phyloP scores from a whole-genome alignment of 2,113 vertebrate species.

The Emydocephalus ijimae region DNA sequence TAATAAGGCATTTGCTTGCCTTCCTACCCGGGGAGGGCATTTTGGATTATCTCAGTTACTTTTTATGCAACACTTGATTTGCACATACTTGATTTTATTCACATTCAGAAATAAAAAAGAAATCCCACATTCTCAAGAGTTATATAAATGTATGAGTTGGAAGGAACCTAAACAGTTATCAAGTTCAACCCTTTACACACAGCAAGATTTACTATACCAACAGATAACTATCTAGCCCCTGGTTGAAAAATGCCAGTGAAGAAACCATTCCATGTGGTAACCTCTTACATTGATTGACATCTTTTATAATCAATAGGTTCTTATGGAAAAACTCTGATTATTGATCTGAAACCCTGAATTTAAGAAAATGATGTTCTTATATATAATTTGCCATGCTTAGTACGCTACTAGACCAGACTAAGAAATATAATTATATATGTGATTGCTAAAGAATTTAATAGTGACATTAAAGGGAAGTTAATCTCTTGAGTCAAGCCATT shows the following conservation, averaged over 20 bases:
- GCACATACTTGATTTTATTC: not conserved
- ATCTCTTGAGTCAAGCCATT: slow-evolving; percentile 14
- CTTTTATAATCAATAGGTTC: not conserved
- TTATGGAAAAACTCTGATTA: slow-evolving; percentile 54
- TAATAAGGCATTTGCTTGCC: slow-evolving; percentile 32
- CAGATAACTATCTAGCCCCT: too few relatives aligned
- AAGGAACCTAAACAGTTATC: not conserved
- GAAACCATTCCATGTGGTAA: not conserved
- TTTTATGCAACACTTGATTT: slow-evolving; percentile 49
- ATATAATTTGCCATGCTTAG: slow-evolving; percentile 45
- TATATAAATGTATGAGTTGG: not conserved
- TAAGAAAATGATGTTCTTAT: slow-evolving; percentile 45
- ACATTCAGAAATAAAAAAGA: slow-evolving; percentile 38
- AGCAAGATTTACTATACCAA: too few relatives aligned
- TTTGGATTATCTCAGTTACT: slow-evolving; percentile 28
- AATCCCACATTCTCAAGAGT: slow-evolving; percentile 13
- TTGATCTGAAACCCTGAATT: slow-evolving; percentile 50
- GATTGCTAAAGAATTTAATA: slow-evolving; percentile 50
- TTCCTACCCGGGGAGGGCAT: not conserved
- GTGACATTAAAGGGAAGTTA: slow-evolving; percentile 42
- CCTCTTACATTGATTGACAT: not conserved
- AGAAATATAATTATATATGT: not conserved
- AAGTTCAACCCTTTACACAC: not conserved
- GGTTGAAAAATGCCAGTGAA: not conserved
- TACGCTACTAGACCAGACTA: not conserved